Evolutionary conservation across 2,888 invertebrate genomes (phyloP).

Genomic region (Polylopha cassiicola): DNA sequence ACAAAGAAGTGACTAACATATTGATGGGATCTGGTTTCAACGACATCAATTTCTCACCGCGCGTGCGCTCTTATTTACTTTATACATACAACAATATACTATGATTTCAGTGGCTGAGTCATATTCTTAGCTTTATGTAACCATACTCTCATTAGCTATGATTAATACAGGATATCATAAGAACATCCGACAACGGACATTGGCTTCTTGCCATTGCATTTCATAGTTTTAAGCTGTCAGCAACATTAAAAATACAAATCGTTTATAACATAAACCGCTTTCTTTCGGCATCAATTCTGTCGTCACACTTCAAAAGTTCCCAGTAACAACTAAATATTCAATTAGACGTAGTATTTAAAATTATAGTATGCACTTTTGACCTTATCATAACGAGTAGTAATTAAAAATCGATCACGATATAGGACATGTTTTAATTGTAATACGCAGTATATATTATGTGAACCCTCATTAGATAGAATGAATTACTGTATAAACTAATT

Average conservation of each 20-base stretch:
- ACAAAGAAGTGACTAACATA: slow-evolving; percentile 20
- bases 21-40: slow-evolving; percentile 15
- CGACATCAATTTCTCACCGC: slow-evolving; percentile 11
- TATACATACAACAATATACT: too few species aligned
- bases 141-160: slow-evolving; percentile 2
- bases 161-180: slow-evolving; percentile 9
- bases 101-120: slow-evolving; percentile 6
- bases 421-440: slow-evolving; percentile 29
- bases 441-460: slow-evolving; percentile 11
- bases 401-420: slow-evolving; percentile 32
- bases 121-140: slow-evolving; percentile 2
- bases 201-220: slow-evolving; percentile 4
- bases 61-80: slow-evolving; percentile 1
- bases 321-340: background rate
- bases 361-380: background rate
- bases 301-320: slow-evolving; percentile 1
- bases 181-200: slow-evolving; percentile 7
- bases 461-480: slow-evolving; percentile 1
- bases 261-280: too few species aligned
- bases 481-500: background rate
- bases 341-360: slow-evolving; percentile 1
- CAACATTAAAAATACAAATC: too few species aligned
- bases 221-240: slow-evolving; percentile 1
- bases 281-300: too few species aligned
- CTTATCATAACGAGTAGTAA: slow-evolving; percentile 26